phyloP scores from a whole-genome alignment of 2,797 vertebrate genomes.

The Schizothorax lantsangensis region DNA sequence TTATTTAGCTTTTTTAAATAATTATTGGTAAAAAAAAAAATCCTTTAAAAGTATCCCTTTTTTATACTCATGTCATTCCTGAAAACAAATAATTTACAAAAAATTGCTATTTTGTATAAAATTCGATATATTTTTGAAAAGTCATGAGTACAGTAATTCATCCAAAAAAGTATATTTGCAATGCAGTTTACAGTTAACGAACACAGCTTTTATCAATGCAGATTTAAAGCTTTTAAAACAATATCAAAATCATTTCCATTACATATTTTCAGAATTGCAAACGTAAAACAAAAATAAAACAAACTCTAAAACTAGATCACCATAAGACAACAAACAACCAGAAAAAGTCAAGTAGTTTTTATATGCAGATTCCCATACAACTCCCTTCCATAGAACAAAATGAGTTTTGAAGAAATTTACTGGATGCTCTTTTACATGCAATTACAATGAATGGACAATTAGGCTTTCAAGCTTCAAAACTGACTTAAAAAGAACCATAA shows the following conservation, averaged over 20 bases:
- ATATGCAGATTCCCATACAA: background rate
- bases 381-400: background rate
- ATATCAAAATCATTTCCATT: background rate
- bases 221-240: background rate
- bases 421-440: background rate
- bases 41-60: background rate
- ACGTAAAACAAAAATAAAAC: no score
- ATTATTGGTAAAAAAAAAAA: background rate
- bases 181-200: background rate
- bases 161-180: background rate
- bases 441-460: background rate
- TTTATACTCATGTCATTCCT: background rate
- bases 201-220: background rate
- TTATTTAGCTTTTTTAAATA: background rate
- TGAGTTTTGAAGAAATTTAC: background rate
- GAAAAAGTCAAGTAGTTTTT: background rate
- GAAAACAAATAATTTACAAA: background rate
- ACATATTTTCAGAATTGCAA: background rate
- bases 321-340: background rate
- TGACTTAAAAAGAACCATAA: background rate
- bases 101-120: background rate
- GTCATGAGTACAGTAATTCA: background rate
- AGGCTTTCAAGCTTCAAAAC: background rate
- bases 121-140: background rate
- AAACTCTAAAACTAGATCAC: background rate